These are phyloP conservation scores for Contarinia nasturtii DNA, from an alignment of 1,140 invertebrate species.

Conservation along the genomic window DNA sequence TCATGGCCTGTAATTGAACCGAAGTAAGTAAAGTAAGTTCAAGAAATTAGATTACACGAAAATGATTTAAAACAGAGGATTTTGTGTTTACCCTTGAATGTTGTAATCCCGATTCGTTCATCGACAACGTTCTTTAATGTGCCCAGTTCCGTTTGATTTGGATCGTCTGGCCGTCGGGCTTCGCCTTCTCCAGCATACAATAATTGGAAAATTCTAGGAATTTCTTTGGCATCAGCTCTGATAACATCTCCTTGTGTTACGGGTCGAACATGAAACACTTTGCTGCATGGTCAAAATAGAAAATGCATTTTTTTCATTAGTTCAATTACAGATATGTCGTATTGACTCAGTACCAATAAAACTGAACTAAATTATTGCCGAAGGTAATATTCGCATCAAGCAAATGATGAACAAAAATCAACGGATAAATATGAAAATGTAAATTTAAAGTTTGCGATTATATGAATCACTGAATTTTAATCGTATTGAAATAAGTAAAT, in stretches of 20 bases:
- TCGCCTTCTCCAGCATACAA: conserved; percentile 88
- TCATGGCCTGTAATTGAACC: conserved; percentile 55
- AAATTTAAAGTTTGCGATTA: too few species aligned
- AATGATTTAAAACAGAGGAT: too few species aligned
- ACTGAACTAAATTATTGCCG: too few species aligned
- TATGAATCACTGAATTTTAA: too few species aligned
- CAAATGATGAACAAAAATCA: too few species aligned
- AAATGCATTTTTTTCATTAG: neutral
- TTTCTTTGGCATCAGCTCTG: conserved; percentile 93
- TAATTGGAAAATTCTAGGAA: conserved; percentile 95
- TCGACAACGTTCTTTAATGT: conserved; percentile 33
- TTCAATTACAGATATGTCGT: neutral
- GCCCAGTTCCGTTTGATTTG: conserved; percentile 23
- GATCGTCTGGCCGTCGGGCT: conserved; percentile 63
- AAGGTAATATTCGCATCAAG: too few species aligned
- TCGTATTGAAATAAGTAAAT: too few species aligned
- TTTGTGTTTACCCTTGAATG: conserved; percentile 61
- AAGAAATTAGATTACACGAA: too few species aligned
- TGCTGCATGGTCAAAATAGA: conserved; percentile 38
- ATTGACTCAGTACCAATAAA: neutral
- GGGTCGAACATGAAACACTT: conserved; percentile 94
- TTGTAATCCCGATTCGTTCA: conserved; percentile 53
- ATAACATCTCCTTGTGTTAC: conserved; percentile 98
- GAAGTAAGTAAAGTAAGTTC: too few species aligned
- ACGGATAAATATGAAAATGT: too few species aligned